Percentiles rank a stretch among this genome's conserved stretches.
Evolutionary conservation across 2,113 vertebrate species (phyloP).

Genomic region (Lonchura striata): DNA sequence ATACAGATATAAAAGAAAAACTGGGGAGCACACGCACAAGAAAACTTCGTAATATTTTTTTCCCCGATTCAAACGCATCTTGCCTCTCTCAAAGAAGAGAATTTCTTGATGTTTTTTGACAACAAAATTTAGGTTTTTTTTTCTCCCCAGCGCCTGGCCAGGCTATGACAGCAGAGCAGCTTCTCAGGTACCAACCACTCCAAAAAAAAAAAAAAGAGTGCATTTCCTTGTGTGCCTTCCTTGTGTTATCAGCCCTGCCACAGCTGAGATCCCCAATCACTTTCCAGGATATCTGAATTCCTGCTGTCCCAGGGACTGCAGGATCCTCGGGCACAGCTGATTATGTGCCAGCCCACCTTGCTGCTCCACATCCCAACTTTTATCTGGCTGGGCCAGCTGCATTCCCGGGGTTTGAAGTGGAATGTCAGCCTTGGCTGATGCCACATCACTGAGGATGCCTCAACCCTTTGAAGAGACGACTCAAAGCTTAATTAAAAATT

Average conservation of each 20-base stretch:
- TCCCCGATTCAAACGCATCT: not conserved
- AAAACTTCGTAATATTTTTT: no score
- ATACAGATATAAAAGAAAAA: not conserved
- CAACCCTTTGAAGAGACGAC: conserved; percentile 78
- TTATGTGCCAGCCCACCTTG: conserved; percentile 81
- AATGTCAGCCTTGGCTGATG: conserved; percentile 68
- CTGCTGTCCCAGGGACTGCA: conserved; percentile 47
- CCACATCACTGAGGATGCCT: conserved; percentile 71
- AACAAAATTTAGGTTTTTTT: not conserved
- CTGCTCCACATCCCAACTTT: conserved; percentile 67
- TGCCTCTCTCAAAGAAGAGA: not conserved
- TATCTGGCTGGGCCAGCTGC: conserved; percentile 79
- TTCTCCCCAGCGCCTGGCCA: not conserved
- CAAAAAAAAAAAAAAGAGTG: not conserved
- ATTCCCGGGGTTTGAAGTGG: conserved; percentile 71
- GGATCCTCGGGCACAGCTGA: conserved; percentile 53
- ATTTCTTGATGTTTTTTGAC: fast-evolving
- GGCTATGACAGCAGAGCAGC: not conserved
- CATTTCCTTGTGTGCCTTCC: not conserved
- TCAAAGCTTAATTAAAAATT: conserved; percentile 88
- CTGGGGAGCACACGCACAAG: not conserved
- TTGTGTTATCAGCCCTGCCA: conserved; percentile 65
- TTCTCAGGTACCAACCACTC: not conserved
- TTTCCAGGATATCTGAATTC: conserved; percentile 33
- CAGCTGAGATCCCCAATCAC: conserved; percentile 51